Conservation (phyloP, 1,140 invertebrate species). For the Brachionus plicatilis region DNA sequence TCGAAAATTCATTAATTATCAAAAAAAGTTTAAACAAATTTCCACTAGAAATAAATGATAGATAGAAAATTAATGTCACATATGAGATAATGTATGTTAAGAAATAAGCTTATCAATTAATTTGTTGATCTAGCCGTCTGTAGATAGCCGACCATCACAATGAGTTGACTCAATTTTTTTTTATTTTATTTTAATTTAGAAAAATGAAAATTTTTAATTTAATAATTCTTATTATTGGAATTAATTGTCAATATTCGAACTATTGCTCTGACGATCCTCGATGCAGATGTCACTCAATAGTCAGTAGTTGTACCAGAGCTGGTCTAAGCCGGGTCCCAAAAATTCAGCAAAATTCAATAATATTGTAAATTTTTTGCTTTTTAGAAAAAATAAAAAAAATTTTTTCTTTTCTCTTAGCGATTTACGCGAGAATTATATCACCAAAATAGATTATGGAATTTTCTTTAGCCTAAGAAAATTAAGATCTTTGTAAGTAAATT, state of each 20-base stretch:
- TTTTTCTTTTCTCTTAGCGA: background rate
- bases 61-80: background rate
- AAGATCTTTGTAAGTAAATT: background rate
- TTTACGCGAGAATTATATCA: background rate
- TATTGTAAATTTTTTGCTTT: background rate
- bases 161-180: background rate
- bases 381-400: background rate
- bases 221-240: background rate
- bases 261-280: background rate
- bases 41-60: background rate
- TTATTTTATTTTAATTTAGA: background rate
- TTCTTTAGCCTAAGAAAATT: background rate
- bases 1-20: background rate
- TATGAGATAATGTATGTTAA: background rate
- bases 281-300: background rate
- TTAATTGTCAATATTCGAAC: background rate
- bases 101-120: background rate
- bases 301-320: background rate
- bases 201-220: background rate
- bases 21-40: background rate
- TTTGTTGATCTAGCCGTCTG: background rate
- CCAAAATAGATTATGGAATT: conserved; percentile 14
- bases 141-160: background rate
- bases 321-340: background rate
- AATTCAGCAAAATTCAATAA: background rate